Conservation (phyloP, 2,113 vertebrate genomes). For the Petaurus breviceps region DNA sequence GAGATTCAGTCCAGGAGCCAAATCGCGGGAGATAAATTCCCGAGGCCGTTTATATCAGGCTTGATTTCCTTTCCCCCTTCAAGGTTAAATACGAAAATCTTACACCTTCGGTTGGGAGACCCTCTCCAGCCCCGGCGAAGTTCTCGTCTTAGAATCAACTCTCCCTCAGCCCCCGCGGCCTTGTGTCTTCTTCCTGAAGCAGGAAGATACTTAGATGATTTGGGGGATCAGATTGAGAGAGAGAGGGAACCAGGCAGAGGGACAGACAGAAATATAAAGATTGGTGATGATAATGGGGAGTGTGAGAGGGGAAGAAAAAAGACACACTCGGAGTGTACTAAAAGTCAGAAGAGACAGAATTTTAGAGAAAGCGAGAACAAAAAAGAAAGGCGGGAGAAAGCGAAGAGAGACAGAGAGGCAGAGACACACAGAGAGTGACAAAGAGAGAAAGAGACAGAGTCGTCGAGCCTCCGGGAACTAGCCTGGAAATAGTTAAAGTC, state of each 20-base stretch:
- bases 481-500: conserved; percentile 33
- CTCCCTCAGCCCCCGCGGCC: neutral
- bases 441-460: accelerated
- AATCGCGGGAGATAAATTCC: neutral
- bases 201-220: neutral
- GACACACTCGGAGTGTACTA: neutral
- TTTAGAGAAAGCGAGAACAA: neutral
- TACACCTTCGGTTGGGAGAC: conserved; percentile 36
- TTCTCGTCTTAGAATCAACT: neutral
- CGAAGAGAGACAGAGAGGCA: neutral
- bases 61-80: conserved; percentile 8
- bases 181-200: neutral
- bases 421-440: accelerated
- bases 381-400: neutral
- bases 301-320: neutral
- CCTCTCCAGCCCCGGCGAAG: neutral
- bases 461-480: conserved; percentile 28
- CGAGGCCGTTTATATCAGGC: neutral
- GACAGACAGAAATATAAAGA: conserved; percentile 20
- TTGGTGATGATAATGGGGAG: neutral
- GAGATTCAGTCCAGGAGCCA: neutral
- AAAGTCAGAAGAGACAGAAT: too few species aligned
- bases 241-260: neutral
- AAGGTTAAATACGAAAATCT: conserved; percentile 35
- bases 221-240: neutral